A percentile compares a stretch with the other conserved stretches of the same genome.
phyloP scores from a whole-genome alignment of 2,888 invertebrate genomes.

The Parthenolecanium corni region DNA sequence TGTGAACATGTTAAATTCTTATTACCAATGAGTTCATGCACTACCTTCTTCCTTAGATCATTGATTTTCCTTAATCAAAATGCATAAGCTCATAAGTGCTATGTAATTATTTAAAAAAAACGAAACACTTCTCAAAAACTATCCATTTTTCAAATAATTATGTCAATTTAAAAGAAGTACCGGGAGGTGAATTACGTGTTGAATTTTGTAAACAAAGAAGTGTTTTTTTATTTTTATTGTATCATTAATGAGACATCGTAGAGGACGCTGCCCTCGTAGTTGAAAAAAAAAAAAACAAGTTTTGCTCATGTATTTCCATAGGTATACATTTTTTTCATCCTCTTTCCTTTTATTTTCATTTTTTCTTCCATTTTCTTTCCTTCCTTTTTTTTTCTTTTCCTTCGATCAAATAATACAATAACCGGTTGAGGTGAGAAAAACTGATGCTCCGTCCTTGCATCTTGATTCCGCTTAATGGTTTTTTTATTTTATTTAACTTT shows the following conservation, averaged over 20 bases:
- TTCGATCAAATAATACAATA: neutral
- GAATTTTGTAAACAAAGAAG: neutral
- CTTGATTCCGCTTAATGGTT: neutral
- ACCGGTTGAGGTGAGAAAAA: constrained; percentile 10
- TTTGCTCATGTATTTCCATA: neutral
- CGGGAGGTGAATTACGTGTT: too few relatives aligned
- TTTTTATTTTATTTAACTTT: too few relatives aligned
- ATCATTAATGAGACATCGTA: neutral
- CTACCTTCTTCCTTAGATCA: too few relatives aligned
- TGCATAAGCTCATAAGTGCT: too few relatives aligned
- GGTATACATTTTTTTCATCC: neutral
- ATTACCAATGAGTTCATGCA: too few relatives aligned
- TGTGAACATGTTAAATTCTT: too few relatives aligned
- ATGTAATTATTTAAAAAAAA: too few relatives aligned
- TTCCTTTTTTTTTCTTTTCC: neutral
- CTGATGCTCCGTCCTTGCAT: constrained; percentile 7
- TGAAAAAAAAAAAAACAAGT: neutral
- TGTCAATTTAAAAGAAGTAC: too few relatives aligned
- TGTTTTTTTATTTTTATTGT: neutral
- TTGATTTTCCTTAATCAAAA: too few relatives aligned
- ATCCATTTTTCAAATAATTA: too few relatives aligned
- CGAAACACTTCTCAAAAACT: too few relatives aligned
- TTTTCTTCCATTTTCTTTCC: neutral
- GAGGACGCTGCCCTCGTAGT: constrained; percentile 7
- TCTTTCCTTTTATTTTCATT: neutral